Evolutionary conservation across 2,797 vertebrate genomes (phyloP).

Genomic region (Scarus forsteni): DNA sequence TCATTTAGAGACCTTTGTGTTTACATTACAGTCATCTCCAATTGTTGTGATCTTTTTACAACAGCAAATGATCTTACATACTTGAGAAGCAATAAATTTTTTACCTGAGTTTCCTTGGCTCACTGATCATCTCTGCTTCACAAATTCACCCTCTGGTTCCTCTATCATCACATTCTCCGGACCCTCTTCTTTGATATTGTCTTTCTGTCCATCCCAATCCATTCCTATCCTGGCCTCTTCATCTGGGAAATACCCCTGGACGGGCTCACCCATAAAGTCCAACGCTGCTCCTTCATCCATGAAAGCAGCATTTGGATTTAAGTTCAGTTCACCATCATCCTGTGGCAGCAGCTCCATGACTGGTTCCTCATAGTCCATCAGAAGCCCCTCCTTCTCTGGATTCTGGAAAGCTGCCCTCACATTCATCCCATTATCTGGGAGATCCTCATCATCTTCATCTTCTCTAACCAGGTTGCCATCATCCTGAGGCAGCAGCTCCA

Average conservation of each 20-base stretch:
- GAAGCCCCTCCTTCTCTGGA: neutral
- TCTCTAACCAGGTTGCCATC: neutral
- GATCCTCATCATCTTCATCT: neutral
- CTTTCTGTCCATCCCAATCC: neutral
- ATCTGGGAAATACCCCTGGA: slow-evolving; percentile 20
- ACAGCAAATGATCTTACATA: no score
- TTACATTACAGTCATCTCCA: no score
- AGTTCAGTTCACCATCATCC: neutral
- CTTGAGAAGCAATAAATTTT: no score
- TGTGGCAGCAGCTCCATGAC: slow-evolving; percentile 39
- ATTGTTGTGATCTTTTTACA: no score
- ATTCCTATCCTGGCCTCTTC: slow-evolving; percentile 15
- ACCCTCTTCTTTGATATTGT: neutral
- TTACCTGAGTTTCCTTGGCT: slow-evolving; percentile 8
- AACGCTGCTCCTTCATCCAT: slow-evolving; percentile 36
- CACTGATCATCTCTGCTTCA: neutral
- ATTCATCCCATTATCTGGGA: slow-evolving; percentile 15
- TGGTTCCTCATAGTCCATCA: slow-evolving; percentile 5
- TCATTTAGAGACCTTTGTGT: no score
- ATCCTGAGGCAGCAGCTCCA: slow-evolving; percentile 23
- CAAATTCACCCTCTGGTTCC: slow-evolving; percentile 4
- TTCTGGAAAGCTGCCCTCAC: neutral
- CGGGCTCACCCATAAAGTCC: slow-evolving; percentile 23
- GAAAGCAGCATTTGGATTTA: neutral
- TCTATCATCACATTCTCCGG: neutral